Conservation (phyloP, 2,888 invertebrate genomes). For the Idaea aversata region DNA sequence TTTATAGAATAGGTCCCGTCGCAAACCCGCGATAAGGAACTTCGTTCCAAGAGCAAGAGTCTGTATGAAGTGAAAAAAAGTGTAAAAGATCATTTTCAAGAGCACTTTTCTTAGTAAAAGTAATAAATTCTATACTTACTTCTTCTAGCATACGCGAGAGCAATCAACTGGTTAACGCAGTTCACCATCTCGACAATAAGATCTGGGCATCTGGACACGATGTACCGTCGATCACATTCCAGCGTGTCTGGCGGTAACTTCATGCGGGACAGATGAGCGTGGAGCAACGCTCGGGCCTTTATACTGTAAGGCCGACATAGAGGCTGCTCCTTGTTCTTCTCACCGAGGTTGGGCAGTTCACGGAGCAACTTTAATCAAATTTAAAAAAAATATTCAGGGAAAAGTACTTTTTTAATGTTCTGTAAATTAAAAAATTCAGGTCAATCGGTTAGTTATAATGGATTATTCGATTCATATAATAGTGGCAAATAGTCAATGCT, state of each 20-base stretch:
- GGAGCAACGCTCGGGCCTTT: conserved; percentile 95
- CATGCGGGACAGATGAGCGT: conserved; percentile 96
- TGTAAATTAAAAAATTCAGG: too few relatives aligned
- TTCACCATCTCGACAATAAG: conserved; percentile 98
- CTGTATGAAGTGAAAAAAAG: too few relatives aligned
- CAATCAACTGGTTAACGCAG: conserved; percentile 95
- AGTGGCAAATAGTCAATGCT: too few relatives aligned
- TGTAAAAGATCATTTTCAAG: too few relatives aligned
- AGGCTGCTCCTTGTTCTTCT: conserved; percentile 97
- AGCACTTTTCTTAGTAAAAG: not conserved
- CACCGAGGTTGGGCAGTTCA: conserved; percentile 93
- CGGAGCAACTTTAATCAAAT: conserved; percentile 86
- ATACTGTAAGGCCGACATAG: conserved; percentile 95
- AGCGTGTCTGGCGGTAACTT: conserved; percentile 87
- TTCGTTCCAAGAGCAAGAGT: too few relatives aligned
- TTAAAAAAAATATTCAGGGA: too few relatives aligned
- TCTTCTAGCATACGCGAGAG: conserved; percentile 93
- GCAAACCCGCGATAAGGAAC: too few relatives aligned
- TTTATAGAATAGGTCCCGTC: too few relatives aligned
- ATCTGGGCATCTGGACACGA: conserved; percentile 95
- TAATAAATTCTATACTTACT: conserved; percentile 77
- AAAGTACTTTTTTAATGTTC: too few relatives aligned
- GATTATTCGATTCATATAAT: too few relatives aligned
- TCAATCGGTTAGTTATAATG: too few relatives aligned
- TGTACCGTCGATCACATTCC: conserved; percentile 90